Evolutionary conservation across 2,113 vertebrate genomes (phyloP), one percentile per base, ranked within the genome.

Genomic region (Microcebus murinus): DNA sequence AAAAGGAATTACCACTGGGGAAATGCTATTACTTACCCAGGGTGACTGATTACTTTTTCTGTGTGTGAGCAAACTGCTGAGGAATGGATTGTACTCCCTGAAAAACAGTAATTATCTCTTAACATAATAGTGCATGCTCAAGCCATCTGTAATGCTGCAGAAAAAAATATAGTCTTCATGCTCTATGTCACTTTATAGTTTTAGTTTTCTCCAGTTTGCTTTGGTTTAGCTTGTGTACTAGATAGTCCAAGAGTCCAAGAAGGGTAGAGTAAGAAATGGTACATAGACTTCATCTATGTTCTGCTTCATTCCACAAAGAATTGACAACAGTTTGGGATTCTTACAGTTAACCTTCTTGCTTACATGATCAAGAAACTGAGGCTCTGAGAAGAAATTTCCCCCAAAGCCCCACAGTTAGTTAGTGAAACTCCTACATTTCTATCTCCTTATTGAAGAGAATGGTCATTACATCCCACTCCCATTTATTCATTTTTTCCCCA

Each of bases 41-140:
- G 25, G 59, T 77, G 68, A 55, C 48, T 57, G 91, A 77, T 45
- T 85, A 23, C 36, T 7, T 27, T 70, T 76, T 84, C 96, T 86
- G 4, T 84, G 39, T 88, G n/a, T 77, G 63, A 76, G 23, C 57
- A 73, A 55, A 92, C 21, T 96, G 65, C 91, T 91, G 83, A 91
- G 89, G 7, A 63, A 95, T 95, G 93, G 48, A 1, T 90, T 89
- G 36, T 91, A 13, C 36, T 82, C 70, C 27, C n/a, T 74, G 84
- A 85, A 67, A 94, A 96, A 45, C 42, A 70, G 1, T 36, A 94
- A 50, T 52, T 21, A 11, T 81, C n/a, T 83, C 55, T 68, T 50
- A 59, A 67, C 59, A 25, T 50, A 74, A 67, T 27, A 70, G 36
- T 52, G 57, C 36, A 8, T 74, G 25, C 42, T 96, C 65, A 80